phyloP scores from a whole-genome alignment of 1,140 invertebrate species.

The Stratiolaelaps scimitus region DNA sequence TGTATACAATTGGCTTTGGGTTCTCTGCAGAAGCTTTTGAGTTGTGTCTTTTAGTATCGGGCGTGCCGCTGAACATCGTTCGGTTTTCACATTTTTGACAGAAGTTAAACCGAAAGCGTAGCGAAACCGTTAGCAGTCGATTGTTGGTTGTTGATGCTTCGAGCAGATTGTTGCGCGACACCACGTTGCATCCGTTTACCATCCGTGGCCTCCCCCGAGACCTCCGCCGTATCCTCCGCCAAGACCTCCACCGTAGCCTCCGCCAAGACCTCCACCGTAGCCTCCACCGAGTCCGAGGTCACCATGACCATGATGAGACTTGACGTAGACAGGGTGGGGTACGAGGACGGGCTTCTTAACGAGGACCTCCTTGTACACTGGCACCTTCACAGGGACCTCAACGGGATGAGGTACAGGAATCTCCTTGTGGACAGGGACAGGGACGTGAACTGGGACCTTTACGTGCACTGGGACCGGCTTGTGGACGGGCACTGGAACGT shows the following conservation, averaged over 20 bases:
- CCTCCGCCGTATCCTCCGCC: no score
- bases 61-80: neutral
- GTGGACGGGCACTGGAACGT: slow-evolving; percentile 13
- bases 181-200: slow-evolving; percentile 1
- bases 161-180: neutral
- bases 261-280: no score
- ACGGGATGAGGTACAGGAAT: slow-evolving; percentile 17
- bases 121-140: neutral
- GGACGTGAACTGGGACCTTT: slow-evolving; percentile 7
- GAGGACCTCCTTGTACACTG: slow-evolving; percentile 11
- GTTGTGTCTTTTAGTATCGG: neutral
- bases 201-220: neutral
- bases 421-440: slow-evolving; percentile 20
- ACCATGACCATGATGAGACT: neutral
- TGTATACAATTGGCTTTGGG: slow-evolving; percentile 24
- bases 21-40: neutral
- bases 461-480: slow-evolving; percentile 12
- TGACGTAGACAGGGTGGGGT: slow-evolving; percentile 8
- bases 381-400: slow-evolving; percentile 26
- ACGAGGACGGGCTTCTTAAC: slow-evolving; percentile 24
- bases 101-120: no score
- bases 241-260: no score
- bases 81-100: neutral
- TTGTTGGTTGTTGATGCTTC: neutral
- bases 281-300: no score